Percentiles rank a stretch among this genome's conserved stretches.
Conservation (phyloP, 1,140 invertebrate species). For the Rhizoglyphus robini region DNA sequence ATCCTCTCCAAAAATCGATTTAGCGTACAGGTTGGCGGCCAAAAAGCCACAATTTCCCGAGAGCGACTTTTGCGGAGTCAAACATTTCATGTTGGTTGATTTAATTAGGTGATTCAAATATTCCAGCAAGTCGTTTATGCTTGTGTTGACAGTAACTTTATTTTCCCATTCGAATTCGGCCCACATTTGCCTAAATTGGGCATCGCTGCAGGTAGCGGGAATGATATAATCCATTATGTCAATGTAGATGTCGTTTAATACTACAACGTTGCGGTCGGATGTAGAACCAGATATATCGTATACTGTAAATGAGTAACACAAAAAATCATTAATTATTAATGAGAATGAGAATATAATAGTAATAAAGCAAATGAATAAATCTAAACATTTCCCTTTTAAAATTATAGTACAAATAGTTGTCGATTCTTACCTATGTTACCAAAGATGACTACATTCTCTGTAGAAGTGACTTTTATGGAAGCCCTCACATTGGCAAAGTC, state of each 20-base stretch:
- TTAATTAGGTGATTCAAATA: slow-evolving; percentile 84
- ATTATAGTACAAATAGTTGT: neutral
- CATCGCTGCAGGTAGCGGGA: slow-evolving; percentile 84
- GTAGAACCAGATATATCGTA: slow-evolving; percentile 87
- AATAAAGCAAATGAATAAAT: too few relatives aligned
- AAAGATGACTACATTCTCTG: slow-evolving; percentile 98
- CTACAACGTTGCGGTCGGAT: slow-evolving; percentile 88
- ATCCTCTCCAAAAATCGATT: slow-evolving; percentile 98
- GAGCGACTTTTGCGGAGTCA: slow-evolving; percentile 88
- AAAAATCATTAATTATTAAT: slow-evolving; percentile 11
- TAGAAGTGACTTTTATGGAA: slow-evolving; percentile 86
- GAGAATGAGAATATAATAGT: neutral
- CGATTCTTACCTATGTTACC: slow-evolving; percentile 74
- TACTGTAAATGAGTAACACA: slow-evolving; percentile 41
- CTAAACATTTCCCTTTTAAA: neutral
- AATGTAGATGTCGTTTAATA: slow-evolving; percentile 97
- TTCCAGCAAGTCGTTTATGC: slow-evolving; percentile 75
- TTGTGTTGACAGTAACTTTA: slow-evolving; percentile 94
- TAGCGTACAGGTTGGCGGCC: slow-evolving; percentile 97
- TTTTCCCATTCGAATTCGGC: slow-evolving; percentile 99
- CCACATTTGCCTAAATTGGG: slow-evolving; percentile 98
- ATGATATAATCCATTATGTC: slow-evolving; percentile 99
- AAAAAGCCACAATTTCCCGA: slow-evolving; percentile 95
- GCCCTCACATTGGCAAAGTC: slow-evolving; percentile 98
- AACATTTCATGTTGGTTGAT: slow-evolving; percentile 96